Conservation (phyloP, 2,888 invertebrate species). For the Ophonus ardosiacus region DNA sequence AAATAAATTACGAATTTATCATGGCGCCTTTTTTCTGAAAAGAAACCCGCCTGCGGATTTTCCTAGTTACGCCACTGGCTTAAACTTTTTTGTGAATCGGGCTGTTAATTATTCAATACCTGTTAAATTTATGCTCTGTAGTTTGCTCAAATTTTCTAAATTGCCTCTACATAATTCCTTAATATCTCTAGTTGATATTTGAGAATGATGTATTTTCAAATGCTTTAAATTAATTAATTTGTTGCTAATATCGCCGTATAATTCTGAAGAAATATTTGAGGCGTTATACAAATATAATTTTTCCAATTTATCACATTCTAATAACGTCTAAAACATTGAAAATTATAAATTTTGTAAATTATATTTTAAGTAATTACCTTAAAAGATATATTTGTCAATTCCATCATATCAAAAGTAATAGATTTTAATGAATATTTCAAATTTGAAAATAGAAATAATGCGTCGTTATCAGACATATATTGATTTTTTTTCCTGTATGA, state of each 20-base stretch:
- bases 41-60: too few relatives aligned
- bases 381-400: constrained; percentile 67
- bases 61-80: too few relatives aligned
- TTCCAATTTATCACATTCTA: constrained; percentile 67
- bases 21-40: too few relatives aligned
- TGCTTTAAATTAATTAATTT: constrained; percentile 66
- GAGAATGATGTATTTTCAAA: constrained; percentile 68
- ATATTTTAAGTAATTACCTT: constrained; percentile 64
- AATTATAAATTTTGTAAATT: not conserved
- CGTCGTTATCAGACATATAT: constrained; percentile 68
- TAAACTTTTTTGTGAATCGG: too few relatives aligned
- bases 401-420: constrained; percentile 67
- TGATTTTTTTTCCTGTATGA: constrained; percentile 66
- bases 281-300: constrained; percentile 68
- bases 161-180: constrained; percentile 65
- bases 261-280: constrained; percentile 67
- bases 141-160: constrained; percentile 65
- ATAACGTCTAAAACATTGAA: constrained; percentile 65
- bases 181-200: constrained; percentile 67
- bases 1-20: too few relatives aligned
- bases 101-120: constrained; percentile 53
- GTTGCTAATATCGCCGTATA: constrained; percentile 67
- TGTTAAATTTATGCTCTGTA: constrained; percentile 68
- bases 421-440: constrained; percentile 66
- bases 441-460: constrained; percentile 68